phyloP scores from a whole-genome alignment of 2,113 vertebrate species.

The Laticauda laticaudata region DNA sequence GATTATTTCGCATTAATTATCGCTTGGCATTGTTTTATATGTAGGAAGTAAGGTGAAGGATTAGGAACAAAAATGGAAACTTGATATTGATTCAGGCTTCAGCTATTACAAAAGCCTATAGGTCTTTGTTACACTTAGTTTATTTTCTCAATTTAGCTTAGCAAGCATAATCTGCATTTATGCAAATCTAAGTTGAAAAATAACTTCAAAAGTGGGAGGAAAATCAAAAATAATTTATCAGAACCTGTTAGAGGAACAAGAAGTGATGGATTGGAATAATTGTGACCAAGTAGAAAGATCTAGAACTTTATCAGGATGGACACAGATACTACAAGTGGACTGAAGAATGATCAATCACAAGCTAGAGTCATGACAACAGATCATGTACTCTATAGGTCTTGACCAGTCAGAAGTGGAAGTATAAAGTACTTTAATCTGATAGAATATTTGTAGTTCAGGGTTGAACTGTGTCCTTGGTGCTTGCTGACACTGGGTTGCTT shows the following conservation, averaged over 20 bases:
- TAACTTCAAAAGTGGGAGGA: neutral
- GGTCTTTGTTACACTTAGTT: neutral
- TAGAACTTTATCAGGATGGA: neutral
- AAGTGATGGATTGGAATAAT: neutral
- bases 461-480: neutral
- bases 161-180: neutral
- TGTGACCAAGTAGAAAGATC: neutral
- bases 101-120: neutral
- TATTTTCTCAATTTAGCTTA: neutral
- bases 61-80: neutral
- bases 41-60: neutral
- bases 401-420: neutral
- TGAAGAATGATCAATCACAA: neutral
- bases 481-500: neutral
- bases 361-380: neutral
- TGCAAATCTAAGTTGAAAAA: neutral
- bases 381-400: neutral
- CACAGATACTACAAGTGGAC: neutral
- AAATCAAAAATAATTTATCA: neutral
- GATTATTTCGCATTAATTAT: neutral
- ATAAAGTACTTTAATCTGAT: neutral
- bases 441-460: neutral
- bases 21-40: neutral
- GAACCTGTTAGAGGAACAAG: neutral
- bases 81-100: neutral